Percentiles rank a stretch among this genome's conserved stretches.
Evolutionary conservation across 2,113 vertebrate genomes (phyloP).

Genomic region (Pluvialis apricaria): DNA sequence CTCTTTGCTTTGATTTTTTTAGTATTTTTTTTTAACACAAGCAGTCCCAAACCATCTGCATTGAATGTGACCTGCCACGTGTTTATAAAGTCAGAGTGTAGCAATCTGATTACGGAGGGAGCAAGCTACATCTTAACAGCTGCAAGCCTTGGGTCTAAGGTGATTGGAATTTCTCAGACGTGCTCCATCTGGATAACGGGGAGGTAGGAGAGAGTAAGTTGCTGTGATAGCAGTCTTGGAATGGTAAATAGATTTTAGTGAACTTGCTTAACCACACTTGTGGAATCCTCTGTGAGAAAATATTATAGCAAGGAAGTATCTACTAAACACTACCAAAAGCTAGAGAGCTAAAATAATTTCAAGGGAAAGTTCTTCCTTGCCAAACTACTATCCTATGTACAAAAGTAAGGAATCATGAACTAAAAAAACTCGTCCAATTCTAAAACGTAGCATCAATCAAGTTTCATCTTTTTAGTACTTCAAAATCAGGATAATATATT

Average conservation of each 20-base stretch:
- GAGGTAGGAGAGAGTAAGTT: not conserved
- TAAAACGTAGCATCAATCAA: fast-evolving
- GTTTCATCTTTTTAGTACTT: not conserved
- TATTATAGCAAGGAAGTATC: not conserved
- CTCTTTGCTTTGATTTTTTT: not conserved
- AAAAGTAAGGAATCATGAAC: not conserved
- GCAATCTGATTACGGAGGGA: not conserved
- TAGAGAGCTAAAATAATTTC: not conserved
- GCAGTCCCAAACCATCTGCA: slow-evolving; percentile 17
- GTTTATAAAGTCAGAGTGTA: not conserved
- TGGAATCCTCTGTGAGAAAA: not conserved
- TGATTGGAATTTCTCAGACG: slow-evolving; percentile 7
- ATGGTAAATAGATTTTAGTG: not conserved
- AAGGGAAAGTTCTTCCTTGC: not conserved
- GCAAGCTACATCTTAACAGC: slow-evolving; percentile 13
- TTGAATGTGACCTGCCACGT: not conserved
- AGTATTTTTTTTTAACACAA: not conserved
- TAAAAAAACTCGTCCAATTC: not conserved
- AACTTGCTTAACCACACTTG: not conserved
- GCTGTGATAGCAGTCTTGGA: not conserved
- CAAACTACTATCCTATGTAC: not conserved
- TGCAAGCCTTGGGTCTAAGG: not conserved
- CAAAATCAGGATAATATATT: not conserved
- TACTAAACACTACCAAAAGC: not conserved
- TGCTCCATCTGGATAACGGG: not conserved